A percentile compares a stretch with the other conserved stretches of the same genome.
phyloP scores from a whole-genome alignment of 2,797 vertebrate species.

The Malacoctenus gilli region DNA sequence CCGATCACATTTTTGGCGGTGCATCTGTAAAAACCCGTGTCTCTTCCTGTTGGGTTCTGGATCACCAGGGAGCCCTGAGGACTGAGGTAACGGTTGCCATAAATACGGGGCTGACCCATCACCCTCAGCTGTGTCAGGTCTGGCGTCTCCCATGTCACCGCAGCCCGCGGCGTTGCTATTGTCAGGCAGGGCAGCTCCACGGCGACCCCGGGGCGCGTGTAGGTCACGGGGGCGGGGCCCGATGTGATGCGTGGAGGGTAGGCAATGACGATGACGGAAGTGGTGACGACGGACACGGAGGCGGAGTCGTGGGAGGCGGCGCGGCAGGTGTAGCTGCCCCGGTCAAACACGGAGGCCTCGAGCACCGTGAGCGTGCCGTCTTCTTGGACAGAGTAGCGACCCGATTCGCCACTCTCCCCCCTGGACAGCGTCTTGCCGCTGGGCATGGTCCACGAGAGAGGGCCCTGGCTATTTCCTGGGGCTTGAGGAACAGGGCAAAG shows the following conservation, averaged over 20 bases:
- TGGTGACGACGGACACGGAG: constrained; percentile 65
- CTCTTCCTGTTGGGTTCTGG: constrained; percentile 85
- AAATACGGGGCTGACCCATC: constrained; percentile 84
- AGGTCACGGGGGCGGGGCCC: constrained; percentile 87
- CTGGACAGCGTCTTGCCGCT: constrained; percentile 80
- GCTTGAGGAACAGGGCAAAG: constrained; percentile 74
- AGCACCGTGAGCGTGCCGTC: constrained; percentile 88
- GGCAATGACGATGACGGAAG: constrained; percentile 92
- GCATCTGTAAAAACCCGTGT: constrained; percentile 93
- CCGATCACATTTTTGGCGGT: constrained; percentile 91
- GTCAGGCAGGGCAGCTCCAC: constrained; percentile 88
- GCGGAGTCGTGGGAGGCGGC: constrained; percentile 73
- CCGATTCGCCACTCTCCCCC: constrained; percentile 74
- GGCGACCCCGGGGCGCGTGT: constrained; percentile 84
- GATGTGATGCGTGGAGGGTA: constrained; percentile 92
- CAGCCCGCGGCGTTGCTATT: constrained; percentile 89
- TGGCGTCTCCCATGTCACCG: constrained; percentile 91
- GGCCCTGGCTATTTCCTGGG: constrained; percentile 15
- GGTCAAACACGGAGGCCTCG: constrained; percentile 87
- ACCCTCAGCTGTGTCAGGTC: constrained; percentile 85
- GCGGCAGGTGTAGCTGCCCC: constrained; percentile 89
- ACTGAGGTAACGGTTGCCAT: constrained; percentile 90
- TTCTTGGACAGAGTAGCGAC: constrained; percentile 77
- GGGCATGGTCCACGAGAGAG: constrained; percentile 87
- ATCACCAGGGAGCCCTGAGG: constrained; percentile 90